A percentile compares a stretch with the other conserved stretches of the same genome.
Evolutionary conservation across 2,888 invertebrate genomes (phyloP).

Genomic region (Aphodius sticticus): DNA sequence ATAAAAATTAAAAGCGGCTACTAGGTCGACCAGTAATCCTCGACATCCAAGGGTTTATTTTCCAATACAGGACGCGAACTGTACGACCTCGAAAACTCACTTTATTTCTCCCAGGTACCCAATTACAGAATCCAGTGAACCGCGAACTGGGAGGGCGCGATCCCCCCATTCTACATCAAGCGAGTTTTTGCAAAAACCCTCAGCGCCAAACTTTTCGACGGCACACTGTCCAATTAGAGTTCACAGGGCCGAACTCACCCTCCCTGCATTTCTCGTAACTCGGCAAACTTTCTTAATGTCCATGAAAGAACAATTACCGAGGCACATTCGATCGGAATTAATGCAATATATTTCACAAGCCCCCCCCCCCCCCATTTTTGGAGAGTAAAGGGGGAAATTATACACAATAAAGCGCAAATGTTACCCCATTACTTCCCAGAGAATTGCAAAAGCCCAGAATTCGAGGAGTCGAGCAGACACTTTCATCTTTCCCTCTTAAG

Average conservation of each 20-base stretch:
- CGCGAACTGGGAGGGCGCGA: neutral
- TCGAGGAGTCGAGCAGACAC: neutral
- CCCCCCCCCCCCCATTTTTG: no score
- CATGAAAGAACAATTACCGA: neutral
- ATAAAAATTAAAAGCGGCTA: neutral
- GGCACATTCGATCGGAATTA: neutral
- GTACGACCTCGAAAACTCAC: neutral
- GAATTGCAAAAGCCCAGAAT: neutral
- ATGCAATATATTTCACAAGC: slow-evolving; percentile 4
- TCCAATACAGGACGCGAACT: neutral
- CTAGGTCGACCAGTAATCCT: neutral
- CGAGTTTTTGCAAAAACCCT: neutral
- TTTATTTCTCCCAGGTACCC: neutral
- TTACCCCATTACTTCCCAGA: neutral
- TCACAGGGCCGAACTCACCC: neutral
- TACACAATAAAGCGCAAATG: neutral
- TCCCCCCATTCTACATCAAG: neutral
- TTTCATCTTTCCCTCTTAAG: neutral
- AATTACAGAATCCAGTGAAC: slow-evolving; percentile 4
- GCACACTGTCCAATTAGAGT: slow-evolving; percentile 4
- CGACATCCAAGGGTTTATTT: neutral
- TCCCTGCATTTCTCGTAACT: neutral
- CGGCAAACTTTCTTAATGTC: neutral
- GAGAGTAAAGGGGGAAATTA: neutral
- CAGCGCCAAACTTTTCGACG: neutral